Base-by-base conservation (phyloP, 2,113 vertebrate genomes). In the Calidris pygmaea region DNA sequence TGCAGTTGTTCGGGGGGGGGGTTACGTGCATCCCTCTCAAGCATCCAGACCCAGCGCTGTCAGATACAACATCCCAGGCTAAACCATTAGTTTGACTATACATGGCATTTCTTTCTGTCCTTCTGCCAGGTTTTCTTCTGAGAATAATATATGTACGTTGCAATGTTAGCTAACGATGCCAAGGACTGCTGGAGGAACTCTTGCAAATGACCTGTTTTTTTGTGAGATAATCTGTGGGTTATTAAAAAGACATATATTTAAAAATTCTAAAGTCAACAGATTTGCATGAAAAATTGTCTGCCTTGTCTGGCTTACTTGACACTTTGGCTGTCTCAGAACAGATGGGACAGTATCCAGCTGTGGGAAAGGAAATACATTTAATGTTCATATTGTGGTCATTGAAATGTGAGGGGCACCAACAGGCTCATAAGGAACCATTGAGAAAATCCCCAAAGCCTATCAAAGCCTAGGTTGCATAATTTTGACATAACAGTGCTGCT, bases 211-310 rank as follows among this genome's bases (percentile, higher is more conserved):
- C 86, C 71, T 21, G 10, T 2, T 20, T 58, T 85, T 87, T 27
- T 78, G 80, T 66, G 89, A 96, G 90, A 93, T 96, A 92, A 95
- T 96, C 89, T 93, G 81, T 52, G 89, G 53, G 87, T 95, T 96
- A 89, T 96, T 96, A 96, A 96, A 92, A 97, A 95, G 77, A 85
- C 41, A 91, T 96, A 91, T 89, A 95, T 95, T 93, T 83, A 43
- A 96, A 96, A 95, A 96, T 91, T 87, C 96, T 94, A 83, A 97
- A 96, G 95, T 97, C 96, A 97, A 97, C 96, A 95, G 93, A 95
- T 95, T 95, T 95, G 67, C 93, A 85, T 95, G 96, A 96, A 96
- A 95, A 96, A 97, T 96, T 76, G 92, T 92, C 96, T 94, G 88
- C 76, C 77, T 96, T 65, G 70, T 87, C 89, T 95, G 81, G 90